These are phyloP conservation scores for Ceriagrion tenellum DNA, from an alignment of 2,888 invertebrate species.

Conservation along the genomic window DNA sequence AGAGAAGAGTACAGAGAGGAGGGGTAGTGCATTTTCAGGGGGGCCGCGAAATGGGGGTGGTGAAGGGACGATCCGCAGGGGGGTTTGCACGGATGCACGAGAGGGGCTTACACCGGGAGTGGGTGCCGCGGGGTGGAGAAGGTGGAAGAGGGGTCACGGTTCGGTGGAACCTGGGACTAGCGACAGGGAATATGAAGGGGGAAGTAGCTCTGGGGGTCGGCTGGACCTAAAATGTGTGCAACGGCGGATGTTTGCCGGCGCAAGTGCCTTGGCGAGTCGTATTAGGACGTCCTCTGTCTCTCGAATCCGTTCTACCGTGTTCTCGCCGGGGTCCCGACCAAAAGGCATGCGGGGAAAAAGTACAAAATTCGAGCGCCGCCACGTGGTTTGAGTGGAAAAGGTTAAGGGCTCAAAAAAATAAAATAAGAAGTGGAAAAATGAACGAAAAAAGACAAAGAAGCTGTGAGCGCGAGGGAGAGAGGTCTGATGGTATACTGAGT, in stretches of 20 bases:
- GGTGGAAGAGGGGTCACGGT: background rate
- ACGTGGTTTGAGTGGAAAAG: constrained; percentile 23
- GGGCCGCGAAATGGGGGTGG: background rate
- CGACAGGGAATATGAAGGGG: background rate
- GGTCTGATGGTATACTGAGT: background rate
- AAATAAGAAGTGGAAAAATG: background rate
- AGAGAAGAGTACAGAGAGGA: background rate
- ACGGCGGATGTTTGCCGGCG: constrained; percentile 41
- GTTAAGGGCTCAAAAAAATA: background rate
- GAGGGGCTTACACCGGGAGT: background rate
- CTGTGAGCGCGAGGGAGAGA: background rate
- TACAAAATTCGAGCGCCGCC: constrained; percentile 1
- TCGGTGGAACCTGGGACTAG: background rate
- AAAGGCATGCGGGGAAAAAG: background rate
- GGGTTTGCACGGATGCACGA: background rate
- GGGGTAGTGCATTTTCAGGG: background rate
- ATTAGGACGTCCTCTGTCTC: constrained; percentile 46
- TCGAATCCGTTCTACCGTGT: constrained; percentile 11
- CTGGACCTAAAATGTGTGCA: constrained; percentile 16
- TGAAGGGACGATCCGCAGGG: background rate
- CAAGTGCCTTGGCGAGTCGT: constrained; percentile 45
- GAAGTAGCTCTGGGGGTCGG: background rate
- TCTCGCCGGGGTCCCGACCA: background rate
- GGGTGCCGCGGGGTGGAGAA: background rate
- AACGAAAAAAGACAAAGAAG: background rate